Percentiles rank a stretch among this genome's conserved stretches.
Evolutionary conservation across 1,140 invertebrate species (phyloP).

Genomic region (Cyphomyrmex costatus): DNA sequence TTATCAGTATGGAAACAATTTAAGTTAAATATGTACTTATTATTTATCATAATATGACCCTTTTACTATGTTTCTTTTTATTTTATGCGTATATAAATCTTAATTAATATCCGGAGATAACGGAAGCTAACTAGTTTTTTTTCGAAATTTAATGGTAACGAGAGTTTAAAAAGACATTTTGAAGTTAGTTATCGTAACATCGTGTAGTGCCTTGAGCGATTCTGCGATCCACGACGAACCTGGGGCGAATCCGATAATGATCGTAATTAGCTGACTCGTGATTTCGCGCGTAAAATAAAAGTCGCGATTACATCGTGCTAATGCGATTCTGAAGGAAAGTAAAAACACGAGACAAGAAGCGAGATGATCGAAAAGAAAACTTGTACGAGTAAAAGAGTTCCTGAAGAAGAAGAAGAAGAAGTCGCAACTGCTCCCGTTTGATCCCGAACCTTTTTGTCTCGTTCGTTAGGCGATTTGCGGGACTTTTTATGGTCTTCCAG

Average conservation of each 20-base stretch:
- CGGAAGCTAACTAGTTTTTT: background rate
- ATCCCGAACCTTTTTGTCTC: conserved; percentile 61
- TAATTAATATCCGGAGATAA: background rate
- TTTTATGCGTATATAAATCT: background rate
- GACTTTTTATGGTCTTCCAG: conserved; percentile 66
- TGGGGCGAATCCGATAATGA: conserved; percentile 39
- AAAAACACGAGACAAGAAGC: background rate
- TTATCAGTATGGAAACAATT: background rate
- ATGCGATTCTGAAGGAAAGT: conserved; percentile 42
- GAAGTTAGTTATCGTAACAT: background rate
- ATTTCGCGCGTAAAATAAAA: conserved; percentile 35
- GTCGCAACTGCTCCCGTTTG: conserved; percentile 56
- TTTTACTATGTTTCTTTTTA: background rate
- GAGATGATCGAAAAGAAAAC: conserved; percentile 8
- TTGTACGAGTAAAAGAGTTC: background rate
- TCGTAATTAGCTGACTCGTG: conserved; percentile 64
- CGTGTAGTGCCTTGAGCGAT: background rate
- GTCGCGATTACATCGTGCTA: conserved; percentile 60
- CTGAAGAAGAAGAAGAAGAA: conserved; percentile 6
- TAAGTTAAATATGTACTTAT: background rate
- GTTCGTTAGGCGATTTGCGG: conserved; percentile 69
- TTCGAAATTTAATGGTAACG: background rate
- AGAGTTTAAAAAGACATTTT: conserved; percentile 11
- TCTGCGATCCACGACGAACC: conserved; percentile 28
- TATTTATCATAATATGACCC: background rate